Conservation (phyloP, 2,797 vertebrate species). For the Fistularia tabacaria region DNA sequence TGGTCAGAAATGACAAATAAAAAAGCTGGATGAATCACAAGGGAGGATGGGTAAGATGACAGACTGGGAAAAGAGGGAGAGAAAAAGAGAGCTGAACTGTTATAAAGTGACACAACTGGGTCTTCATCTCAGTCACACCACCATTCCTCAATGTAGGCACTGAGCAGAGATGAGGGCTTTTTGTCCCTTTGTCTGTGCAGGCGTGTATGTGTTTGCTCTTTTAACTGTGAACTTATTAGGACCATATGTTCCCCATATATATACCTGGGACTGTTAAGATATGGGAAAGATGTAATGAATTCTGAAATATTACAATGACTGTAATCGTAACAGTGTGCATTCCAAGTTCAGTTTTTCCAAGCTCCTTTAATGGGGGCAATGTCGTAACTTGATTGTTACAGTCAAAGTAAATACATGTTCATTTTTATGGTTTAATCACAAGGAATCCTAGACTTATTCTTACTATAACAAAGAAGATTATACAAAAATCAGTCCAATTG, state of each 20-base stretch:
- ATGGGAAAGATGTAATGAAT: background rate
- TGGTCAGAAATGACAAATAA: constrained; percentile 59
- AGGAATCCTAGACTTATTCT: no score
- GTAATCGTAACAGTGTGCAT: background rate
- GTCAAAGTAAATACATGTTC: no score
- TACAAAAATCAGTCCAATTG: no score
- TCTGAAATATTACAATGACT: background rate
- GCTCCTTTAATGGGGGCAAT: no score
- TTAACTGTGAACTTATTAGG: constrained; percentile 14
- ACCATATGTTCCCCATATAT: constrained; percentile 19
- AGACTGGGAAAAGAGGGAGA: constrained; percentile 47
- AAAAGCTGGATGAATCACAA: constrained; percentile 72
- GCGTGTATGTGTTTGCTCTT: constrained; percentile 22
- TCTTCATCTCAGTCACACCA: constrained; percentile 75
- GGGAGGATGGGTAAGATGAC: constrained; percentile 55
- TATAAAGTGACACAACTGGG: constrained; percentile 95
- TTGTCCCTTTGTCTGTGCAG: constrained; percentile 56
- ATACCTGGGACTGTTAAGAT: constrained; percentile 1
- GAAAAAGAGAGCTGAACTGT: constrained; percentile 86
- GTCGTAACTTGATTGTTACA: no score
- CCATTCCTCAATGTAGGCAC: constrained; percentile 78
- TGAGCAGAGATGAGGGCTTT: constrained; percentile 67
- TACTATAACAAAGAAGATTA: no score
- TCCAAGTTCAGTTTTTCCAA: no score
- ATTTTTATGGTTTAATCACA: no score